A percentile compares a stretch with the other conserved stretches of the same genome.
phyloP scores from a whole-genome alignment of 2,888 invertebrate species.

The Aradus depressus region DNA sequence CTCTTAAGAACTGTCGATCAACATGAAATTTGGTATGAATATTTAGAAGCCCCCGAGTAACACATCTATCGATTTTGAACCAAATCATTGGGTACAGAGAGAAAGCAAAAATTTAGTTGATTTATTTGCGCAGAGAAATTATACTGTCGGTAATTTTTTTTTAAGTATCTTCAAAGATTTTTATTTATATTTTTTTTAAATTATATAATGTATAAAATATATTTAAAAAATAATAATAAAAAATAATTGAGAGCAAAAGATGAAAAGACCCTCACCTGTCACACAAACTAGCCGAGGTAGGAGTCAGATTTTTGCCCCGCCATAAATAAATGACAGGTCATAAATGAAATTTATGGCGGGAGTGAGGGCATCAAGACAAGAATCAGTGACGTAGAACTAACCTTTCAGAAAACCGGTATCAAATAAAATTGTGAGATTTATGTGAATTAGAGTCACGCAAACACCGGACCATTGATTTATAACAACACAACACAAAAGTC shows the following conservation, averaged over 20 bases:
- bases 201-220: not conserved
- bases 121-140: too few species aligned
- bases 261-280: not conserved
- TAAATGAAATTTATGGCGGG: conserved; percentile 12
- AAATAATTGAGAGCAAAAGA: not conserved
- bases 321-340: conserved; percentile 16
- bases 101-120: too few species aligned
- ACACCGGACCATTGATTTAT: conserved; percentile 7
- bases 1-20: too few species aligned
- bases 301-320: too few species aligned
- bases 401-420: conserved; percentile 18
- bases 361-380: conserved; percentile 15
- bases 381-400: conserved; percentile 1
- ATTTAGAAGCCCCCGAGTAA: too few species aligned
- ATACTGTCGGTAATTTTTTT: too few species aligned
- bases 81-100: too few species aligned
- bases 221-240: not conserved
- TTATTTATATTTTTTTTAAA: too few species aligned
- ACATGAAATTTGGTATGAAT: too few species aligned
- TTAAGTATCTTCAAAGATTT: too few species aligned
- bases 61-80: too few species aligned
- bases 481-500: conserved; percentile 16
- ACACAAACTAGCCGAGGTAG: not conserved
- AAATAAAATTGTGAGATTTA: conserved; percentile 17
- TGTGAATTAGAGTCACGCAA: conserved; percentile 19